These are phyloP conservation scores for Oreochromis aureus DNA, from an alignment of 2,113 vertebrate species.

Conservation along the genomic window DNA sequence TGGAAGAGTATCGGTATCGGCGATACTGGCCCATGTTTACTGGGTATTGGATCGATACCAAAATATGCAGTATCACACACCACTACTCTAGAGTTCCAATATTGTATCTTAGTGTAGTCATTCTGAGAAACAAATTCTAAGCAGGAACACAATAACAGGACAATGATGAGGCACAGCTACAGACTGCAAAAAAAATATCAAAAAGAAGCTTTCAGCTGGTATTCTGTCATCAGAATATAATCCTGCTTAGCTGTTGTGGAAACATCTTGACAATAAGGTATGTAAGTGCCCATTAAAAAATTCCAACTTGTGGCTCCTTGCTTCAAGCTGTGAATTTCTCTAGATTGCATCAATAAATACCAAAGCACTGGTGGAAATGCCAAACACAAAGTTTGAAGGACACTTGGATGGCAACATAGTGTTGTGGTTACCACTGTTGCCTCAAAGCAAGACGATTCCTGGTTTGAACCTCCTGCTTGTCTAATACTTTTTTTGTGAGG, in stretches of 20 bases:
- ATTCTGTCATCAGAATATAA: not conserved
- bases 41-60: too few relatives aligned
- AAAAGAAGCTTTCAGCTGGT: not conserved
- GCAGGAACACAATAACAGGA: accelerated
- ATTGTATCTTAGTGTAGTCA: not conserved
- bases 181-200: accelerated
- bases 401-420: too few relatives aligned
- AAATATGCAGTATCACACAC: too few relatives aligned
- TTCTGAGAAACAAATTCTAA: not conserved
- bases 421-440: accelerated
- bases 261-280: not conserved
- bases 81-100: not conserved
- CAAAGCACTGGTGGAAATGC: not conserved
- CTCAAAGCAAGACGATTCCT: not conserved
- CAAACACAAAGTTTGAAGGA: too few relatives aligned
- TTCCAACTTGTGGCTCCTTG: not conserved
- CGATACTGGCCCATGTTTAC: too few relatives aligned
- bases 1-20: too few relatives aligned
- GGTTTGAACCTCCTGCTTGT: not conserved
- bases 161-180: not conserved
- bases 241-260: not conserved
- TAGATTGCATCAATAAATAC: not conserved
- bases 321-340: not conserved
- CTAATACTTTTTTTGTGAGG: not conserved
- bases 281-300: not conserved